Percentiles rank a stretch among this genome's conserved stretches.
Conservation (phyloP, 2,113 vertebrate genomes). For the Eonycteris spelaea region DNA sequence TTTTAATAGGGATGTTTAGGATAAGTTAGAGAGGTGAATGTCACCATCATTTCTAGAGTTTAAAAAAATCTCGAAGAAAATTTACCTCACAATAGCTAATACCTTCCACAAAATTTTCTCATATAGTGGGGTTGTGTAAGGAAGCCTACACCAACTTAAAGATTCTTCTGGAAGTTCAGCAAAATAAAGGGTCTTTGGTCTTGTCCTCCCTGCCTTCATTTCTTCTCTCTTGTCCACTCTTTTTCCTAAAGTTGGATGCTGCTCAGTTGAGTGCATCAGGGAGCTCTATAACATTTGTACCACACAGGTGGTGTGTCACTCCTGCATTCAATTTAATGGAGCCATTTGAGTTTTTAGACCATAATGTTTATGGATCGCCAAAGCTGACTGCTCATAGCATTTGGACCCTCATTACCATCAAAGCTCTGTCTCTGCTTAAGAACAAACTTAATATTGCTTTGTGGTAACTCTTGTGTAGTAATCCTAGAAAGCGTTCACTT, state of each 20-base stretch:
- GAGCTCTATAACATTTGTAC: neutral
- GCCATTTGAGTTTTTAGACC: neutral
- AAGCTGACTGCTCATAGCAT: neutral
- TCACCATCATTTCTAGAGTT: neutral
- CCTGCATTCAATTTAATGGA: neutral
- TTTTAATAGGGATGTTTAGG: neutral
- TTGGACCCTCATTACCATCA: neutral
- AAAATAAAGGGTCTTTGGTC: neutral
- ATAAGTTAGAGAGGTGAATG: neutral
- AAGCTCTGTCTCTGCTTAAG: neutral
- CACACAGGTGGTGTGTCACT: neutral
- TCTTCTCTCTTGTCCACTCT: neutral
- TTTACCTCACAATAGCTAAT: neutral
- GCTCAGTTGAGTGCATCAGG: constrained; percentile 17
- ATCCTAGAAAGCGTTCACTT: neutral
- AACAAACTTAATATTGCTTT: neutral
- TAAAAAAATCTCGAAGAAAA: constrained; percentile 22
- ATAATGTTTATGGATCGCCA: neutral
- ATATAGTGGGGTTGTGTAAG: neutral
- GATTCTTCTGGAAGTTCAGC: neutral
- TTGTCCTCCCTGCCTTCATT: constrained; percentile 4
- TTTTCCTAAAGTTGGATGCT: constrained; percentile 53
- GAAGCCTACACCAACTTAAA: neutral
- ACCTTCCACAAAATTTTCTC: constrained; percentile 18
- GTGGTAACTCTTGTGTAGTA: neutral